phyloP scores from a whole-genome alignment of 37 sponge, comb jelly and placozoan species.

The Halichondria panicea region DNA sequence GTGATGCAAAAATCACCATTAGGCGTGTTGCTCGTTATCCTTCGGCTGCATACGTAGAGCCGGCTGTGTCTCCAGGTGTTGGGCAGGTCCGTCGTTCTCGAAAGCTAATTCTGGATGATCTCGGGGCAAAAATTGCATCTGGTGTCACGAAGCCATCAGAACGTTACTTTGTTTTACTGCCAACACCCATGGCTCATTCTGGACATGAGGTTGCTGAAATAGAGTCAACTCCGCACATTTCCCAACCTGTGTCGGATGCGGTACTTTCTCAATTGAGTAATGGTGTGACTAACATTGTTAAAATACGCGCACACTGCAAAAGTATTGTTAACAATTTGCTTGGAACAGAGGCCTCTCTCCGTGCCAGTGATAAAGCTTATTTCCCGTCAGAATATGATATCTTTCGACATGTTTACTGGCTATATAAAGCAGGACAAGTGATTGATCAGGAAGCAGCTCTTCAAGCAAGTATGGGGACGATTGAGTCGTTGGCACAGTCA shows the following conservation, averaged over 20 bases:
- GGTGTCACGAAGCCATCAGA: constrained; percentile 67
- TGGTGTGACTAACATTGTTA: constrained; percentile 45
- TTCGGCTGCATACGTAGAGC: constrained; percentile 31
- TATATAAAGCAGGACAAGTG: constrained; percentile 63
- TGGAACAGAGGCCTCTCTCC: constrained; percentile 34
- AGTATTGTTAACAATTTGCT: constrained; percentile 27
- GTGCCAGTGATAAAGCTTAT: constrained; percentile 31
- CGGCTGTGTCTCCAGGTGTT: constrained; percentile 26
- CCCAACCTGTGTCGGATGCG: constrained; percentile 29
- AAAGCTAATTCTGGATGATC: constrained; percentile 68
- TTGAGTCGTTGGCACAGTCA: background rate
- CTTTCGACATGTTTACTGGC: constrained; percentile 69
- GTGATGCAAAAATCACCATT: constrained; percentile 70
- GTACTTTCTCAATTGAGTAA: constrained; percentile 36
- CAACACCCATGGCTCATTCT: constrained; percentile 75
- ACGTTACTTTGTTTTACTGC: constrained; percentile 71
- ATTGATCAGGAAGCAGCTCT: constrained; percentile 44
- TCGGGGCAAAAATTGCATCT: constrained; percentile 47
- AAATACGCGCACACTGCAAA: constrained; percentile 32
- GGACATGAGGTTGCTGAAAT: constrained; percentile 60
- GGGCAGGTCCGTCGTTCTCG: constrained; percentile 37
- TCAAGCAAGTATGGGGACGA: constrained; percentile 3
- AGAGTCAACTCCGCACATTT: constrained; percentile 17
- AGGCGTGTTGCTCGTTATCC: constrained; percentile 69
- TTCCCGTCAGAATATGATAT: constrained; percentile 59